Evolutionary conservation across 2,113 vertebrate genomes (phyloP).

Genomic region (Datnioides undecimradiatus): DNA sequence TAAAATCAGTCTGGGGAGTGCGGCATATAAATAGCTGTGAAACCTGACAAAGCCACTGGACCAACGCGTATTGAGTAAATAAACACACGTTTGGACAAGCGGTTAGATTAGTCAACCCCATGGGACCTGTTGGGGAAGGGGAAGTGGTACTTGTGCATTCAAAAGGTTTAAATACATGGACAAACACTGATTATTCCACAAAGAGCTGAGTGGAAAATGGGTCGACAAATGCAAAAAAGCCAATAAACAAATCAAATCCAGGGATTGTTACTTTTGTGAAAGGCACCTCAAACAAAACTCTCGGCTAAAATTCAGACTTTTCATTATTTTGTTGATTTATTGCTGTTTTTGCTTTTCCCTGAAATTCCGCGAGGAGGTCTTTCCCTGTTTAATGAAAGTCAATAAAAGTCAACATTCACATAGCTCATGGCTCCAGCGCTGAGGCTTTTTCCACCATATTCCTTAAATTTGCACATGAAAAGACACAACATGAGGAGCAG

Average conservation of each 20-base stretch:
- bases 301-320: background rate
- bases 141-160: conserved; percentile 9
- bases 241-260: background rate
- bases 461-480: conserved; percentile 29
- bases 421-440: background rate
- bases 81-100: conserved; percentile 32
- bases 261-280: conserved; percentile 1
- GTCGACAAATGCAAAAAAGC: conserved; percentile 18
- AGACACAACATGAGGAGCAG: background rate
- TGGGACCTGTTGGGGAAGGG: conserved; percentile 1
- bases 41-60: conserved; percentile 5
- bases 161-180: conserved; percentile 10
- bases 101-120: conserved; percentile 27
- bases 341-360: background rate
- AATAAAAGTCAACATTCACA: conserved; percentile 24
- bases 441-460: conserved; percentile 9
- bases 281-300: background rate
- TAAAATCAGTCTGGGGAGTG: conserved; percentile 14
- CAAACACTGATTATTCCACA: conserved; percentile 15
- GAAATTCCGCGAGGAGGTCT: background rate
- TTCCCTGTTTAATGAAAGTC: background rate
- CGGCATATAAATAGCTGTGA: conserved; percentile 28
- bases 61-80: conserved; percentile 6
- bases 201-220: background rate
- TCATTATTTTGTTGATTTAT: background rate